Evolutionary conservation across 2,797 vertebrate genomes (phyloP).

Genomic region (Hephaestus fuliginosus): DNA sequence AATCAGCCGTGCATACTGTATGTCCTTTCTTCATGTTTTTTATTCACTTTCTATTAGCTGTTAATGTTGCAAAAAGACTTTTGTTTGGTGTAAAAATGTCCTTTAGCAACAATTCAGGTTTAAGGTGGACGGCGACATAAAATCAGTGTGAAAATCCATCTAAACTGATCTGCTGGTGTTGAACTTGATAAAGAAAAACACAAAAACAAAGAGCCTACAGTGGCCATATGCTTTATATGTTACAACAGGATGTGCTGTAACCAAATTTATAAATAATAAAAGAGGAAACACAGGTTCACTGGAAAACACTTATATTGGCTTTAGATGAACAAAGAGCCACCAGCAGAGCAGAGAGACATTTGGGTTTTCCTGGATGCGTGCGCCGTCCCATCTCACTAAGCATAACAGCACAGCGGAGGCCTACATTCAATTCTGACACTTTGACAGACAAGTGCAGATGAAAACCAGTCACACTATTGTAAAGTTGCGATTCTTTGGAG

Average conservation of each 20-base stretch:
- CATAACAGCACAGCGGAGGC: not conserved
- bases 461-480: conserved; percentile 32
- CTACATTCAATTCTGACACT: conserved; percentile 26
- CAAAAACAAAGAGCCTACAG: too few species aligned
- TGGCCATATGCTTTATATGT: not conserved
- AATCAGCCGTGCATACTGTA: conserved; percentile 1
- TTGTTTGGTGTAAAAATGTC: not conserved
- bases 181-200: too few species aligned
- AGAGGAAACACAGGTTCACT: not conserved
- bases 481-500: conserved; percentile 16
- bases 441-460: conserved; percentile 50
- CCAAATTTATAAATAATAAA: not conserved
- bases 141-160: not conserved
- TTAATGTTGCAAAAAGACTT: not conserved
- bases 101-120: not conserved
- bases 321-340: not conserved
- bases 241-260: not conserved
- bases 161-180: not conserved
- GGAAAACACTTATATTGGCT: not conserved
- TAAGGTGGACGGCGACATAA: not conserved
- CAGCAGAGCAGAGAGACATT: not conserved
- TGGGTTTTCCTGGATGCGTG: not conserved
- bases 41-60: not conserved
- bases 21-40: not conserved
- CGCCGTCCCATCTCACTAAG: conserved; percentile 1